Evolutionary conservation across 2,888 invertebrate genomes (phyloP).

Genomic region (Caenorhabditis macrosperma): DNA sequence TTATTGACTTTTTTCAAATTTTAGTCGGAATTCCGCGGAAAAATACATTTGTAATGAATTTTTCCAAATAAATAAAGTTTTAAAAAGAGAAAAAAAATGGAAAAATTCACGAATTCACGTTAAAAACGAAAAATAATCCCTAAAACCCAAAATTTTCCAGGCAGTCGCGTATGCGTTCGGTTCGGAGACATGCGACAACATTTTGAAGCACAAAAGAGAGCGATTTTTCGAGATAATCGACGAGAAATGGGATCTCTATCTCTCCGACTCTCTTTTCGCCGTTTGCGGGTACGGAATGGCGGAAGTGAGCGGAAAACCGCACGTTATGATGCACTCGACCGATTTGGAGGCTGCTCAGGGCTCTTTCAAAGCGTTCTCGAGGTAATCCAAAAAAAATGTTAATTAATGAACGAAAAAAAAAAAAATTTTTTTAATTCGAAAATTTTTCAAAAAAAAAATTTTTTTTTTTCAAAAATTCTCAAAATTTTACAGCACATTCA

Average conservation of each 20-base stretch:
- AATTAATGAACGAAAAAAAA: too few species aligned
- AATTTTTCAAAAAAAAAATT: too few species aligned
- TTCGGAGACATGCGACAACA: conserved; percentile 32
- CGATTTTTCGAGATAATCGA: conserved; percentile 17
- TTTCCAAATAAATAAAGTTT: background rate
- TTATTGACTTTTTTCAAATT: too few species aligned
- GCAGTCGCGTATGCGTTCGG: conserved; percentile 37
- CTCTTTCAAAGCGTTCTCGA: conserved; percentile 34
- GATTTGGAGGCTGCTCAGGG: conserved; percentile 49
- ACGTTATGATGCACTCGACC: conserved; percentile 52
- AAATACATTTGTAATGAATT: background rate
- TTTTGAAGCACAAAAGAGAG: conserved; percentile 23
- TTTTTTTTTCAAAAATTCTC: too few species aligned
- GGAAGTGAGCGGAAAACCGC: conserved; percentile 34
- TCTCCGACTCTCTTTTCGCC: conserved; percentile 45
- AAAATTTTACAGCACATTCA: too few species aligned
- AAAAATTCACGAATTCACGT: background rate
- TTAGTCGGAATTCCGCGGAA: too few species aligned
- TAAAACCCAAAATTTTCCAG: background rate
- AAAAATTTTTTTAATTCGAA: too few species aligned
- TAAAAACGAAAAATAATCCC: background rate
- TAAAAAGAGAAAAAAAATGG: background rate
- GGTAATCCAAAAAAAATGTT: background rate
- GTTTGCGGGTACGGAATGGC: conserved; percentile 50
- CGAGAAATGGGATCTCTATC: conserved; percentile 36